A percentile compares a stretch with the other conserved stretches of the same genome.
Evolutionary conservation across 2,113 vertebrate species (phyloP).

Genomic region (Nycticebus coucang): DNA sequence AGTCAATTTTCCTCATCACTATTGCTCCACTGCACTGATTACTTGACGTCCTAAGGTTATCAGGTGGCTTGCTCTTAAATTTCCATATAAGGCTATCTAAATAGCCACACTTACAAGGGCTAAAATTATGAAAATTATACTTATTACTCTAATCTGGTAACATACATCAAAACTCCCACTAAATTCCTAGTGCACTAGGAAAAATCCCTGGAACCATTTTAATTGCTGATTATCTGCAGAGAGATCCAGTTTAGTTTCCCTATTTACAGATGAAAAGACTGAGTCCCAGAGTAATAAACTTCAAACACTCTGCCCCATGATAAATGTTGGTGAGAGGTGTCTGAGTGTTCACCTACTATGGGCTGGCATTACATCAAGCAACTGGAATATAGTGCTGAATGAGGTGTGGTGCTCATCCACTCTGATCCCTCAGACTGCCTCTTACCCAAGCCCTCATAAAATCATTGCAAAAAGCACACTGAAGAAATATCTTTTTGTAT

Average conservation of each 20-base stretch:
- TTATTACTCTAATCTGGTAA: neutral
- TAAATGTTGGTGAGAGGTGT: neutral
- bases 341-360: neutral
- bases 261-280: neutral
- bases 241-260: neutral
- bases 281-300: neutral
- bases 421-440: neutral
- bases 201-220: constrained; percentile 4
- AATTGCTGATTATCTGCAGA: neutral
- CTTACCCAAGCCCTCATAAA: neutral
- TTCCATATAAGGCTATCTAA: constrained; percentile 8
- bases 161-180: neutral
- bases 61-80: neutral
- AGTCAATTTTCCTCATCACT: neutral
- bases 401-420: too few species aligned
- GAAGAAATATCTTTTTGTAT: neutral
- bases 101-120: neutral
- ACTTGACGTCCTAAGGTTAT: neutral
- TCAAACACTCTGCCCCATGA: neutral
- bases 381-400: neutral
- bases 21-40: neutral
- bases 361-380: neutral
- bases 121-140: constrained; percentile 11
- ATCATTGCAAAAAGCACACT: neutral
- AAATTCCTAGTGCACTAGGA: neutral